Evolutionary conservation across 2,113 vertebrate species (phyloP).

Genomic region (Serinus canaria): DNA sequence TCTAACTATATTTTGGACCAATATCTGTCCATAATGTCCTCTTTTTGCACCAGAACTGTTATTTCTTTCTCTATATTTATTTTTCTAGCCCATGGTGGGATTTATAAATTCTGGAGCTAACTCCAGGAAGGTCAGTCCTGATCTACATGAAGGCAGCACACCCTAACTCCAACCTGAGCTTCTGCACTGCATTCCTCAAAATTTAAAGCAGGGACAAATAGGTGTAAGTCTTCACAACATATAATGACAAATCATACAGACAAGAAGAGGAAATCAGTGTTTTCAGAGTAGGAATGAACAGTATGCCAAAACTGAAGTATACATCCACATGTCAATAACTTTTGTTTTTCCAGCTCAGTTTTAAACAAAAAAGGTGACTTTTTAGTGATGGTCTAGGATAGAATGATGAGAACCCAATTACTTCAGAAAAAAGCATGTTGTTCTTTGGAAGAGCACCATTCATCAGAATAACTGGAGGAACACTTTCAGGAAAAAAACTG

Average conservation of each 20-base stretch:
- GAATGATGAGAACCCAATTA: too few relatives aligned
- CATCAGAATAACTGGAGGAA: background rate
- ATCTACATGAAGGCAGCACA: background rate
- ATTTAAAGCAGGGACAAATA: background rate
- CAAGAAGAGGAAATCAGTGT: background rate
- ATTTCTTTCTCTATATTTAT: background rate
- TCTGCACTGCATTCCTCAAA: background rate
- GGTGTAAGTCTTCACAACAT: background rate
- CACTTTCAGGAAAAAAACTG: background rate
- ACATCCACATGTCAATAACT: background rate
- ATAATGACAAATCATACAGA: background rate
- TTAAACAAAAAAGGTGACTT: too few relatives aligned
- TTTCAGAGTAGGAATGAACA: background rate
- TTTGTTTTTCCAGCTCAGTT: too few relatives aligned
- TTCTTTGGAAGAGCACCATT: background rate
- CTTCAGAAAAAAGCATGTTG: background rate
- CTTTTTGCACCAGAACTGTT: background rate
- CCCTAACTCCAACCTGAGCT: background rate
- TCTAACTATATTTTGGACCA: background rate
- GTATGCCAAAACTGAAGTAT: background rate
- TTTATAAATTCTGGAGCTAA: background rate
- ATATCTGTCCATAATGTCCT: background rate
- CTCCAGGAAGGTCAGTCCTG: background rate
- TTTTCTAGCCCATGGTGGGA: background rate
- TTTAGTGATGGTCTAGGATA: too few relatives aligned